Conservation (phyloP, 2,888 invertebrate genomes). For the Lithophane semibrunnea region DNA sequence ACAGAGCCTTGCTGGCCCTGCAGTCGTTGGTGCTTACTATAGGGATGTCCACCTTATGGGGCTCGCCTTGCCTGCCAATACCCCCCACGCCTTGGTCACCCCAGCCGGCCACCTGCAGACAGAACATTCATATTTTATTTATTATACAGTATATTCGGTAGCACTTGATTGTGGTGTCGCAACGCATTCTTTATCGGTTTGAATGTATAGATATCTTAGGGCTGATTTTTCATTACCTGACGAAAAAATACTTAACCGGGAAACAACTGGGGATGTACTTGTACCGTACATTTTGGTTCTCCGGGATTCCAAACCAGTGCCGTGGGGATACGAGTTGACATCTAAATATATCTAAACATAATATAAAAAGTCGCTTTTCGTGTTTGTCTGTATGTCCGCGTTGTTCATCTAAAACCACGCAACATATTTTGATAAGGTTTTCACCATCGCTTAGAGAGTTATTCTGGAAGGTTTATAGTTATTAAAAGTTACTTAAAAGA, state of each 20-base stretch:
- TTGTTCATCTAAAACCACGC: too few species aligned
- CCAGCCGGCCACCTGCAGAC: conserved; percentile 90
- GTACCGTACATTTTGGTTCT: too few species aligned
- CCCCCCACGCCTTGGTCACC: conserved; percentile 87
- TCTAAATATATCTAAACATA: too few species aligned
- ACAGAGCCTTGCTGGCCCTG: conserved; percentile 87
- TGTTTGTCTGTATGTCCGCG: too few species aligned
- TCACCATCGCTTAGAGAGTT: too few species aligned
- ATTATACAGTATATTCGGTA: neutral
- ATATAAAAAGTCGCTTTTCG: too few species aligned
- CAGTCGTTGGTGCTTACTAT: conserved; percentile 90
- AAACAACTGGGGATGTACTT: too few species aligned
- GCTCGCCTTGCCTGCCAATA: conserved; percentile 84
- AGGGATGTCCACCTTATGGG: conserved; percentile 88
- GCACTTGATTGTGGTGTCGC: neutral
- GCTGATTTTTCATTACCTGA: neutral
- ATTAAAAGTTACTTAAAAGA: too few species aligned
- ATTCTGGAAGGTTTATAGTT: too few species aligned
- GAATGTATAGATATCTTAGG: neutral
- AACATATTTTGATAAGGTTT: too few species aligned
- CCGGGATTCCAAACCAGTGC: too few species aligned
- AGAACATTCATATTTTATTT: neutral
- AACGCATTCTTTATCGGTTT: neutral
- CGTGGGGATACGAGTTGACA: neutral
- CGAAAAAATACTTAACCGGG: neutral